Conservation (phyloP, 64 coral and sea anemone genomes). For the Exaiptasia diaphana region DNA sequence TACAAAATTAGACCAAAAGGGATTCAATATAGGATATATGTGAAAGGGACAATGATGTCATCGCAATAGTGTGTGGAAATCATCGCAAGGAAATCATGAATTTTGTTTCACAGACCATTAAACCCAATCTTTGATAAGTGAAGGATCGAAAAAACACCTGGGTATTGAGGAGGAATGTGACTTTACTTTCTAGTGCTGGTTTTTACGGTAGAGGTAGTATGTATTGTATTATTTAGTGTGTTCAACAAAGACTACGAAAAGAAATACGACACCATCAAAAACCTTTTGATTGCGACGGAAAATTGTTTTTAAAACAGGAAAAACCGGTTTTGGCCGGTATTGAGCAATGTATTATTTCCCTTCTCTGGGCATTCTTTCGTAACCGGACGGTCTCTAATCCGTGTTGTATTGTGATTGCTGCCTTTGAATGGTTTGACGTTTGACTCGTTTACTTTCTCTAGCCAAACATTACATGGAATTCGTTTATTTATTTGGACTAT, state of each 20-base stretch:
- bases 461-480: no score
- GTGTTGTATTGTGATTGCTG: no score
- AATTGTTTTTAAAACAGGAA: slow-evolving; percentile 6
- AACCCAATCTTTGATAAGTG: neutral
- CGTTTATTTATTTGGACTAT: no score
- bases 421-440: no score
- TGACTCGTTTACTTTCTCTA: no score
- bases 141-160: neutral
- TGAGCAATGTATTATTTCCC: neutral
- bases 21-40: neutral
- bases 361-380: neutral
- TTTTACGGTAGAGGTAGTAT: neutral
- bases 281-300: neutral
- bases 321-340: slow-evolving; percentile 11
- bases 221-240: neutral
- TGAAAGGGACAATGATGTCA: neutral
- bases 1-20: slow-evolving; percentile 10
- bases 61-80: neutral
- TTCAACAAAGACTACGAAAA: neutral
- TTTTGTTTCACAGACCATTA: neutral
- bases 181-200: neutral
- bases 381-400: slow-evolving; percentile 19
- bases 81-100: neutral
- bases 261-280: slow-evolving; percentile 4
- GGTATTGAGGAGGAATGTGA: neutral